Percentiles rank a stretch among this genome's conserved stretches.
These are phyloP conservation scores for Perognathus longimembris DNA, from an alignment of 2,113 vertebrate genomes.

Conservation along the genomic window DNA sequence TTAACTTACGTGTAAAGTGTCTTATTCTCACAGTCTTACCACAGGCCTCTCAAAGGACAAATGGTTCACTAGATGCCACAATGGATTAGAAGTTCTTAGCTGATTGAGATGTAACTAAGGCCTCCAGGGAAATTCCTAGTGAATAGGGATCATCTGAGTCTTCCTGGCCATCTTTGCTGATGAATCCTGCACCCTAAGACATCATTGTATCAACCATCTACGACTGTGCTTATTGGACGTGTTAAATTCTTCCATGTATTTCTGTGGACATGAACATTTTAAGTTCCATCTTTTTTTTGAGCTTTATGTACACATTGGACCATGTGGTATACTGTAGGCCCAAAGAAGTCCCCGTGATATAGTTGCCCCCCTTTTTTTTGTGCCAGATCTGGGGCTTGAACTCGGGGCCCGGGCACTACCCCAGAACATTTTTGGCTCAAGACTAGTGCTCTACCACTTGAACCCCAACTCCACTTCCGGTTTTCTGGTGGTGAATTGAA, in stretches of 20 bases:
- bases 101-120: not conserved
- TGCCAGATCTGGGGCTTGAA: too few relatives aligned
- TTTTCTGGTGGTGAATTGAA: too few relatives aligned
- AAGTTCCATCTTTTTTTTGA: conserved; percentile 39
- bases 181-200: not conserved
- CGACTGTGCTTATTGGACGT: conserved; percentile 46
- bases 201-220: conserved; percentile 14
- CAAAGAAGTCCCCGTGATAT: not conserved
- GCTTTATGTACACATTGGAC: not conserved
- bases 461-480: too few relatives aligned
- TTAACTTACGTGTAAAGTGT: not conserved
- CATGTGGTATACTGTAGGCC: not conserved
- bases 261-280: conserved; percentile 42
- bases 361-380: too few relatives aligned
- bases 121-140: conserved; percentile 40
- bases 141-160: conserved; percentile 47
- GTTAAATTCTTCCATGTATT: conserved; percentile 41
- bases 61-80: not conserved
- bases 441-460: too few relatives aligned
- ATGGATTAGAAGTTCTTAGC: conserved; percentile 15
- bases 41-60: conserved; percentile 25
- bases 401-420: too few relatives aligned
- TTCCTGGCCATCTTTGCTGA: not conserved
- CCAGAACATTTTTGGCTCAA: too few relatives aligned
- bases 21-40: not conserved